Conservation (phyloP, 2,797 vertebrate genomes). For the Ambastaia sidthimunki region DNA sequence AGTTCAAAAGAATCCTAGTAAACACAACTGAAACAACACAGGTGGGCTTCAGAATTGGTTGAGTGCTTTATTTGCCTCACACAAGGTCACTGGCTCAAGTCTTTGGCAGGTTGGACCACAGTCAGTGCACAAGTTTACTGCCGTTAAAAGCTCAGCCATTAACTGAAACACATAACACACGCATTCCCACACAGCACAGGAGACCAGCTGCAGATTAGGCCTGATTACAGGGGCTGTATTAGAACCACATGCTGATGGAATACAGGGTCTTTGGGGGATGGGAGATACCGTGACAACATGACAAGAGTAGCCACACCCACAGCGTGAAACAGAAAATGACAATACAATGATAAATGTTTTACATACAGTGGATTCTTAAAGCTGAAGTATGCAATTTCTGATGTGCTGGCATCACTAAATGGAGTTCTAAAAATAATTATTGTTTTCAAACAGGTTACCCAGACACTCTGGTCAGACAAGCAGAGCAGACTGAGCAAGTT, state of each 20-base stretch:
- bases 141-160: conserved; percentile 1
- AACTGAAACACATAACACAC: conserved; percentile 30
- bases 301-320: background rate
- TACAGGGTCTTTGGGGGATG: conserved; percentile 2
- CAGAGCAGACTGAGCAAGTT: background rate
- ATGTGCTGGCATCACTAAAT: background rate
- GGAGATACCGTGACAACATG: conserved; percentile 16
- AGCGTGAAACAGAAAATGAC: background rate
- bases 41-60: conserved; percentile 28
- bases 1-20: background rate
- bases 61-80: conserved; percentile 36
- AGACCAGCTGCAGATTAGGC: conserved; percentile 35
- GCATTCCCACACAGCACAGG: conserved; percentile 26
- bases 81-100: conserved; percentile 28
- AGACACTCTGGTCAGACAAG: background rate
- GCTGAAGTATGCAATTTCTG: no score
- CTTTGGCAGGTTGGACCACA: conserved; percentile 36
- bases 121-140: conserved; percentile 28
- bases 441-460: background rate
- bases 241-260: conserved; percentile 32
- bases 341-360: background rate
- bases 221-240: conserved; percentile 13
- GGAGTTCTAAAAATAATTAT: background rate
- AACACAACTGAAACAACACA: conserved; percentile 4
- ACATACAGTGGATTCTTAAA: background rate